Conservation (phyloP, 2,797 vertebrate genomes). For the Lepus townsendii region DNA sequence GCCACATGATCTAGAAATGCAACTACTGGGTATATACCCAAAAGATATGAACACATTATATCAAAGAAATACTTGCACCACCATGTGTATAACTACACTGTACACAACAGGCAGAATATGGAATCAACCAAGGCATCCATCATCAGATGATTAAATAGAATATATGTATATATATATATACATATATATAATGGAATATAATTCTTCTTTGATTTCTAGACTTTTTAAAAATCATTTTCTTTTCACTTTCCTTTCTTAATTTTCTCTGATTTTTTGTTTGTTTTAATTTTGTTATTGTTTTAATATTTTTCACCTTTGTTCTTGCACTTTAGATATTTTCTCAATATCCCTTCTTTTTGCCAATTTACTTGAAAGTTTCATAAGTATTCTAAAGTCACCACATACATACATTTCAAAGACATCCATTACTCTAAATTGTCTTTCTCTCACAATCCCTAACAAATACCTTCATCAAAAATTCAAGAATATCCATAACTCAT, state of each 20-base stretch:
- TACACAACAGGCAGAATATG: too few species aligned
- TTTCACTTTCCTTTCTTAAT: background rate
- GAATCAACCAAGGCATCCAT: too few species aligned
- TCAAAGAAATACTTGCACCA: too few species aligned
- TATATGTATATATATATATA: too few species aligned
- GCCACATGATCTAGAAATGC: too few species aligned
- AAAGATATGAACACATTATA: too few species aligned
- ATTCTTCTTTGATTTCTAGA: background rate
- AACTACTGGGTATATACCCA: too few species aligned
- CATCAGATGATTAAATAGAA: too few species aligned
- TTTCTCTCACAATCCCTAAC: background rate
- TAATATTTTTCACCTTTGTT: background rate
- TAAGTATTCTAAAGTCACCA: background rate
- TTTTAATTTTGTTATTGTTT: background rate
- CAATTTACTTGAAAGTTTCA: background rate
- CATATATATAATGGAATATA: too few species aligned
- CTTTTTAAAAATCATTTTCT: background rate
- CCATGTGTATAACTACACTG: too few species aligned
- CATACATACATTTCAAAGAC: background rate
- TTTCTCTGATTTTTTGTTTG: background rate
- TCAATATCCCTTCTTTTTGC: background rate
- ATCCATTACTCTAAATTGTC: background rate
- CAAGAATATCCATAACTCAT: background rate
- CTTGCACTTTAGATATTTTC: background rate
- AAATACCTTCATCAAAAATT: background rate